These are phyloP conservation scores for Esox niger DNA, from an alignment of 2,113 vertebrate species.

Conservation along the genomic window DNA sequence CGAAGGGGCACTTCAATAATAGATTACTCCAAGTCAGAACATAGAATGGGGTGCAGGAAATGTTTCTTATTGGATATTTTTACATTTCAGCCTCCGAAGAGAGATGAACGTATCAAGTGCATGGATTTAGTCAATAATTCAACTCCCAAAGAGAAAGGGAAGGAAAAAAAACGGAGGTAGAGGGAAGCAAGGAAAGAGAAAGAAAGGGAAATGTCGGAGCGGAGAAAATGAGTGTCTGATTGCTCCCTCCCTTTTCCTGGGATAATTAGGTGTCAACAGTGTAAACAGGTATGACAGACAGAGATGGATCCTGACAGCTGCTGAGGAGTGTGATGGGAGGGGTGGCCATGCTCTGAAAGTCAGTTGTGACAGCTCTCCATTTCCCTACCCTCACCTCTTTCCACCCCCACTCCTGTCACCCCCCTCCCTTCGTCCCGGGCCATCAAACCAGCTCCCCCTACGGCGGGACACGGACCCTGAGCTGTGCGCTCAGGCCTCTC, in stretches of 20 bases:
- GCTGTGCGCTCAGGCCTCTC: not conserved
- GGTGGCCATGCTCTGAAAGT: conserved; percentile 44
- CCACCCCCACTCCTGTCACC: not conserved
- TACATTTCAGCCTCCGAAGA: conserved; percentile 15
- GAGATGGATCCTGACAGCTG: conserved; percentile 33
- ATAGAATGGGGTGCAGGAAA: conserved; percentile 12
- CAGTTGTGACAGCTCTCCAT: conserved; percentile 34
- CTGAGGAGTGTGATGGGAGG: conserved; percentile 35
- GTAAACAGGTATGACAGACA: conserved; percentile 54
- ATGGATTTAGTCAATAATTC: conserved; percentile 42
- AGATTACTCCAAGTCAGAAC: conserved; percentile 12
- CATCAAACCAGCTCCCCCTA: not conserved
- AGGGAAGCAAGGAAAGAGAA: not conserved
- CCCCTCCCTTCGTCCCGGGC: not conserved
- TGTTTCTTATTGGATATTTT: conserved; percentile 29
- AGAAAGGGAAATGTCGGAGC: not conserved
- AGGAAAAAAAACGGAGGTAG: not conserved
- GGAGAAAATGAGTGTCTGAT: not conserved
- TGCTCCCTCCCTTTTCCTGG: conserved; percentile 4
- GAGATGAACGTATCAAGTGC: conserved; percentile 20
- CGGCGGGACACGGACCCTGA: not conserved
- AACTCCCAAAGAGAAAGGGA: not conserved
- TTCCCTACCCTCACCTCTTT: conserved; percentile 13
- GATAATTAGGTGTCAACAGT: conserved; percentile 44
- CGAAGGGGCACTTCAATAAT: conserved; percentile 24